Evolutionary conservation across 2,888 invertebrate genomes (phyloP), one percentile per base, ranked within the genome.

Genomic region (Aphidoletes aphidimyza): DNA sequence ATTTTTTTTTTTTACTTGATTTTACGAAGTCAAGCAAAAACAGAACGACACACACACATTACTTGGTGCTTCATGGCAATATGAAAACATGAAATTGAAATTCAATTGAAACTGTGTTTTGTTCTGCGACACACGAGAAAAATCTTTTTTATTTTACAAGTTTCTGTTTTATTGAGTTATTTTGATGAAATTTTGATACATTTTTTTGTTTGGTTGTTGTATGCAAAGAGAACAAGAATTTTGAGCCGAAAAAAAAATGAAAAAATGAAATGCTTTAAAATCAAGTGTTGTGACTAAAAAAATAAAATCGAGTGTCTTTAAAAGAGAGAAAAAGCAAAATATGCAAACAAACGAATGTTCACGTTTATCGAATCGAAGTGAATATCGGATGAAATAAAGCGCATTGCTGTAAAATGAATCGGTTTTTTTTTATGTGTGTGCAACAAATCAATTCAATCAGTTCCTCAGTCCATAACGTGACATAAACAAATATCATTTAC

Each of bases 1-100:
- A n/a, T n/a, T n/a, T n/a, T n/a, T n/a, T n/a, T n/a, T n/a, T 54
- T 54, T 69, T 54, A 54, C 22, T 54, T 14, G 54, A 54, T 22
- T 69, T 69, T 26, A 42, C 14, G 11, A 69, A 3, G 14, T 69
- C n/a, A 5, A 69, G 30, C 0, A 3, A 69, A 69, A 30, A 69
- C 69, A n/a, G 14, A 30, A 34, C 42, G 14, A 42, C 42, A 42
- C 14, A 42, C 42, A n/a, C n/a, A n/a, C n/a, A n/a, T n/a, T n/a
- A n/a, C n/a, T n/a, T n/a, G 14, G 17, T 69, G 69, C 30, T 8
- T 54, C 19, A 26, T 69, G n/a, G 34, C 69, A 69, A 30, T 14
- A 42, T 22, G 1, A 69, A 69, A 69, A 69, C n/a, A 69, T 69
- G 34, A 69, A 69, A 54, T 14, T 8, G 5, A 54, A 69, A 14